A percentile compares a stretch with the other conserved stretches of the same genome.
Evolutionary conservation across 2,797 vertebrate species (phyloP).

Genomic region (Manis pentadactyla): DNA sequence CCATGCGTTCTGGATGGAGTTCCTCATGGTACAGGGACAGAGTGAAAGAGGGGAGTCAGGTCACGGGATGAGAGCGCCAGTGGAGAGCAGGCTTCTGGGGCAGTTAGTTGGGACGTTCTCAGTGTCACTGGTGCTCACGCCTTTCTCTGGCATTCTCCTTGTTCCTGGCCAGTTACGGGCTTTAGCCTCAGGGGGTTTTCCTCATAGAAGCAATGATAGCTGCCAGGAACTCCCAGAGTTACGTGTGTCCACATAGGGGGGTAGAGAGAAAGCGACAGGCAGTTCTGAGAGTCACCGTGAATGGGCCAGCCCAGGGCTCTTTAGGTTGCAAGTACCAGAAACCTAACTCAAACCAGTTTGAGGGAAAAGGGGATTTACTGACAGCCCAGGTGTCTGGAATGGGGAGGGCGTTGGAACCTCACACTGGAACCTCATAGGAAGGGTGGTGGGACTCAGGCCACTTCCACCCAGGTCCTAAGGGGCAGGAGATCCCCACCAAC

Average conservation of each 20-base stretch:
- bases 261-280: background rate
- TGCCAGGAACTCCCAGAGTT: background rate
- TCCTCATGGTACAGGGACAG: background rate
- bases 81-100: background rate
- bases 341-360: background rate
- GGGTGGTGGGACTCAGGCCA: background rate
- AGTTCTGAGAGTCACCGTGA: background rate
- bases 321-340: background rate
- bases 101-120: background rate
- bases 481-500: no score
- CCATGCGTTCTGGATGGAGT: background rate
- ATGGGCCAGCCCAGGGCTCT: background rate
- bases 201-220: background rate
- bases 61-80: background rate
- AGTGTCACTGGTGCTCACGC: background rate
- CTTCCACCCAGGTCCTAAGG: no score
- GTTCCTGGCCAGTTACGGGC: no score
- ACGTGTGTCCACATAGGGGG: background rate
- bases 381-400: background rate
- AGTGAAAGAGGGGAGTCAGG: background rate
- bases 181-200: background rate
- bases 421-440: background rate
- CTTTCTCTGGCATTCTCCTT: background rate
- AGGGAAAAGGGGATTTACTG: background rate
- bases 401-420: background rate